Evolutionary conservation across 1,140 invertebrate genomes (phyloP), one percentile per base, ranked within the genome.

Genomic region (Atopsyche davidsoni): DNA sequence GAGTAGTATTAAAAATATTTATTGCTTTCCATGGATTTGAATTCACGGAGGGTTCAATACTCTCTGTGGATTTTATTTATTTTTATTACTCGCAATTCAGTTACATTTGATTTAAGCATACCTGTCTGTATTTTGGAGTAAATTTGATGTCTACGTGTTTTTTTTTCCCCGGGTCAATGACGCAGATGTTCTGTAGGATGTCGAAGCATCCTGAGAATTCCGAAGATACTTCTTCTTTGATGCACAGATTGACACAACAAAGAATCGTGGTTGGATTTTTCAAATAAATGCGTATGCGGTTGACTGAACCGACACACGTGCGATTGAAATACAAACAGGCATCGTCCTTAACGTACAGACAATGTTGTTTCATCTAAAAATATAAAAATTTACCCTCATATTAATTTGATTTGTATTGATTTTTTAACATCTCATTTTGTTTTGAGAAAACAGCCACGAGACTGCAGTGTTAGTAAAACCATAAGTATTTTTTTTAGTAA

Each of bases 361-460:
- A 21, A 11, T 46, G 43, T 23, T 34, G 28, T 2, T 35, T 25
- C 43, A 46, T 46, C 43, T 46, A 28, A 28, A 9, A 36, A 36
- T 9, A 36, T 36, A 36, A 36, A 36, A 9, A 9, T 14, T 36
- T 11, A 11, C 4, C 6, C 34, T 9, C 14, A 14, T 11, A 6
- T 11, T 11, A 36, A 39, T 3, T 17, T 14, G 3, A 39, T n/a
- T 17, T 16, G 14, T 36, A 36, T 6, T 36, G 6, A 9, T 9
- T 9, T 36, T 14, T 14, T 9, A 6, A 34, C 3, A 34, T 4
- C n/a, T 16, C n/a, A 3, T 34, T 34, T 11, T 3, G 11, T 16
- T 34, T 34, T 34, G 32, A 11, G 16, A 4, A 13, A 16, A 34
- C n/a, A 13, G 2, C 3, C 2, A 13, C 32, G n/a, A 34, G 11